Evolutionary conservation across 2,797 vertebrate species (phyloP).

Genomic region (Tragelaphus eurycerus): DNA sequence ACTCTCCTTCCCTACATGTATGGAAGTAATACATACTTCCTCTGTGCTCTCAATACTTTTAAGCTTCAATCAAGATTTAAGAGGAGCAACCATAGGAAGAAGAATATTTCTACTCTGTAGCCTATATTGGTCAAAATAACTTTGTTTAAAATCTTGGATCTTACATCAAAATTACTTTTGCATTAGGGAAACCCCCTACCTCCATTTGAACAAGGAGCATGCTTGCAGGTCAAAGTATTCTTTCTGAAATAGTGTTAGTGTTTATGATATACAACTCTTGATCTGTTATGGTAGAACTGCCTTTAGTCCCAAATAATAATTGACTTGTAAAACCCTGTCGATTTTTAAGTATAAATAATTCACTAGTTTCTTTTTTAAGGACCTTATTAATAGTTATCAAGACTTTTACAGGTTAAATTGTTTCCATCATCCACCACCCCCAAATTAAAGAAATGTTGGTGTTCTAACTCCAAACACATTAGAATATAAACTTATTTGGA

Average conservation of each 20-base stretch:
- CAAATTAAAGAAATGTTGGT: background rate
- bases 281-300: background rate
- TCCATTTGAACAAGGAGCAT: constrained; percentile 38
- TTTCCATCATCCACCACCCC: background rate
- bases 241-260: constrained; percentile 38
- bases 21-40: background rate
- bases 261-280: constrained; percentile 36
- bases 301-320: background rate
- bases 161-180: background rate
- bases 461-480: background rate
- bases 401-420: background rate
- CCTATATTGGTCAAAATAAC: background rate
- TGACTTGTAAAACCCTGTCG: background rate
- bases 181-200: constrained; percentile 29
- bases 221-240: constrained; percentile 3
- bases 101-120: background rate
- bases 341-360: background rate
- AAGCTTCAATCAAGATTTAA: background rate
- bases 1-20: background rate
- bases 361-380: background rate
- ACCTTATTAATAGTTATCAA: background rate
- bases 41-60: background rate
- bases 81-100: background rate
- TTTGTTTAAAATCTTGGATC: background rate
- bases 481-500: background rate